These are phyloP conservation scores for Cyclopterus lumpus DNA, from an alignment of 2,797 vertebrate species.

Conservation along the genomic window DNA sequence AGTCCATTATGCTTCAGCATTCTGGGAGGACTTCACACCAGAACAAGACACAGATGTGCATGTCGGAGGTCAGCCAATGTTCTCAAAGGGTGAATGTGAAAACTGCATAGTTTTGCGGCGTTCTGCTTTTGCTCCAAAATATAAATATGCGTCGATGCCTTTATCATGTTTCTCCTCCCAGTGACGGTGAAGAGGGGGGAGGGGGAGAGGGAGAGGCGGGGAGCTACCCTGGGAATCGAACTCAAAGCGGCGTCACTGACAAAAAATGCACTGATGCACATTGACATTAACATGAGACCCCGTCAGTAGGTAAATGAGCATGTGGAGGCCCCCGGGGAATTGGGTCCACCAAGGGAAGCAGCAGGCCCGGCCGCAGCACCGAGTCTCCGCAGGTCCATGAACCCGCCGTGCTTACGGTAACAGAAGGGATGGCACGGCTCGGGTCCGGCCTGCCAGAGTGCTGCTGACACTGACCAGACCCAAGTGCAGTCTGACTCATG, in stretches of 20 bases:
- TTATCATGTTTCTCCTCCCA: slow-evolving; percentile 11
- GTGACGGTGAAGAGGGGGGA: slow-evolving; percentile 15
- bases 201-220: not conserved
- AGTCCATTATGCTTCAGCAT: slow-evolving; percentile 31
- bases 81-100: slow-evolving; percentile 34
- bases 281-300: slow-evolving; percentile 17
- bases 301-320: slow-evolving; percentile 36
- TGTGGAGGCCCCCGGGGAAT: slow-evolving; percentile 44
- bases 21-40: slow-evolving; percentile 40
- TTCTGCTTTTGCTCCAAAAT: slow-evolving; percentile 40
- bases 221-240: slow-evolving; percentile 6
- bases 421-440: slow-evolving; percentile 52
- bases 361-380: slow-evolving; percentile 4
- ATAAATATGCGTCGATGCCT: slow-evolving; percentile 5
- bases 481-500: not conserved
- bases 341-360: slow-evolving; percentile 22
- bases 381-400: slow-evolving; percentile 46
- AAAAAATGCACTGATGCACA: not conserved
- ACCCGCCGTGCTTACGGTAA: slow-evolving; percentile 40
- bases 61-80: slow-evolving; percentile 32
- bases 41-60: slow-evolving; percentile 64
- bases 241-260: not conserved
- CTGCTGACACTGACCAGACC: slow-evolving; percentile 55
- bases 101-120: slow-evolving; percentile 16
- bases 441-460: slow-evolving; percentile 27